Evolutionary conservation across 2,113 vertebrate species (phyloP).

Genomic region (Leuciscus idus): DNA sequence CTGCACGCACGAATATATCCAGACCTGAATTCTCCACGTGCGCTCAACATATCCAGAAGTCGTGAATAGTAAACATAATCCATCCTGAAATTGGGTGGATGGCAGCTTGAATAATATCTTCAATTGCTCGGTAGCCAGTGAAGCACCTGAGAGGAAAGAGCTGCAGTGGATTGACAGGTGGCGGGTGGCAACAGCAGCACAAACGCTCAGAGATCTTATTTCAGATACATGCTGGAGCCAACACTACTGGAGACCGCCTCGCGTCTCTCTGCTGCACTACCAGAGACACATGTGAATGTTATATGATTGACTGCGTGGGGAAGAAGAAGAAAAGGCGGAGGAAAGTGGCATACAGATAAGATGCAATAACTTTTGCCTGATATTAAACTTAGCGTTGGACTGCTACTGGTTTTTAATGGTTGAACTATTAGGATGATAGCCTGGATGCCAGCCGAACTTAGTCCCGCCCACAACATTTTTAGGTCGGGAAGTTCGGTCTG

Average conservation of each 20-base stretch:
- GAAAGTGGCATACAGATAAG: not conserved
- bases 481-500: too few relatives aligned
- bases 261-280: slow-evolving; percentile 29
- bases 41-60: not conserved
- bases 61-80: not conserved
- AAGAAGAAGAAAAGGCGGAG: not conserved
- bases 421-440: not conserved
- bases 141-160: slow-evolving; percentile 2
- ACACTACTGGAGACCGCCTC: slow-evolving; percentile 44
- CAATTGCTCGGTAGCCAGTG: not conserved
- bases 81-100: not conserved
- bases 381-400: not conserved
- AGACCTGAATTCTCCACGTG: not conserved
- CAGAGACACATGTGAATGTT: slow-evolving; percentile 8
- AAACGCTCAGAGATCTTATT: slow-evolving; percentile 44
- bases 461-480: too few relatives aligned
- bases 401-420: not conserved
- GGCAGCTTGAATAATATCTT: slow-evolving; percentile 3
- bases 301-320: not conserved
- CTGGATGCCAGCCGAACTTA: too few relatives aligned
- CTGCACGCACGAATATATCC: not conserved
- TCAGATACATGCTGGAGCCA: slow-evolving; percentile 50
- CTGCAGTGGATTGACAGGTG: slow-evolving; percentile 33
- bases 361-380: not conserved
- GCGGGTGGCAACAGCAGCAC: slow-evolving; percentile 40